phyloP scores from a whole-genome alignment of 2,113 vertebrate species.

The Lophius piscatorius region DNA sequence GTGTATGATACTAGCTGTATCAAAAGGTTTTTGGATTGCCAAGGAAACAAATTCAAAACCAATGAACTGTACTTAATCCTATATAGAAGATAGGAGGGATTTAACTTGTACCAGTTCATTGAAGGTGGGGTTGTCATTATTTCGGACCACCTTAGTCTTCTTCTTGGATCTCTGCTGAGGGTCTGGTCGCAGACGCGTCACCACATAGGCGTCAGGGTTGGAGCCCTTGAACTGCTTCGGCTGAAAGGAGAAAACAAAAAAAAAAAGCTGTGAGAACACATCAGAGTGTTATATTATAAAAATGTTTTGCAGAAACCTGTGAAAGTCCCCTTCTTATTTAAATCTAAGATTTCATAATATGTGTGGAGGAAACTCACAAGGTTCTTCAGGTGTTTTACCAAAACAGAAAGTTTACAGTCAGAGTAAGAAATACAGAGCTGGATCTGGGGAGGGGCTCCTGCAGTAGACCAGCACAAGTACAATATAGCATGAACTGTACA shows the following conservation, averaged over 20 bases:
- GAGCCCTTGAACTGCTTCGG: slow-evolving; percentile 86
- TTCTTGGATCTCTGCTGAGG: slow-evolving; percentile 76
- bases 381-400: slow-evolving; percentile 89
- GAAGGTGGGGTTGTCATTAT: slow-evolving; percentile 86
- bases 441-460: slow-evolving; percentile 72
- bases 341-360: not conserved
- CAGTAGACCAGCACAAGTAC: slow-evolving; percentile 12
- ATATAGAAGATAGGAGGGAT: not conserved
- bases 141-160: slow-evolving; percentile 86
- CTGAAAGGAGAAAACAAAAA: slow-evolving; percentile 12
- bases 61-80: not conserved
- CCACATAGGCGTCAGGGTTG: slow-evolving; percentile 83
- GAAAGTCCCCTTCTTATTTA: not conserved
- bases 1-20: too few species aligned
- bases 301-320: too few species aligned
- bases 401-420: slow-evolving; percentile 77
- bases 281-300: too few species aligned
- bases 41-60: not conserved
- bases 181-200: slow-evolving; percentile 84
- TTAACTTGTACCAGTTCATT: slow-evolving; percentile 85
- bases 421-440: slow-evolving; percentile 83
- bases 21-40: too few species aligned
- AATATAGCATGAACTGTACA: not conserved
- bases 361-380: slow-evolving; percentile 80
- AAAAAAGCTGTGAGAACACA: not conserved